Conservation (phyloP, 2,888 invertebrate species). For the Mesorhabditis belari region DNA sequence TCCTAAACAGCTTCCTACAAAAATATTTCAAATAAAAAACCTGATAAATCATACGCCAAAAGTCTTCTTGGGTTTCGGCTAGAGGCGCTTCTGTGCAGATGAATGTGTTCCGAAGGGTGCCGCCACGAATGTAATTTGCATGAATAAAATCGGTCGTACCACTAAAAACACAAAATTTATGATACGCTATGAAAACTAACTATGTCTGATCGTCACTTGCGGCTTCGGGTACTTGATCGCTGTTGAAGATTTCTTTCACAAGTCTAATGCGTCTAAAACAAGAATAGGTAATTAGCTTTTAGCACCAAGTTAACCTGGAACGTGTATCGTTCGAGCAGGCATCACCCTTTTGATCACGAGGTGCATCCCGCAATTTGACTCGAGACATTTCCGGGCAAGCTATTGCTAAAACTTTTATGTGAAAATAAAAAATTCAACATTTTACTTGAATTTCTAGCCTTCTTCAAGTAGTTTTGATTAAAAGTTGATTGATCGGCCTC, state of each 20-base stretch:
- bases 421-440: background rate
- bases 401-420: constrained; percentile 10
- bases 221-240: background rate
- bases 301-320: background rate
- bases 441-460: constrained; percentile 27
- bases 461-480: constrained; percentile 39
- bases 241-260: background rate
- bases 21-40: background rate
- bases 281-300: too few relatives aligned
- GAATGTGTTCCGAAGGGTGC: constrained; percentile 46
- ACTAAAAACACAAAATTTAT: constrained; percentile 14
- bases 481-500: constrained; percentile 40
- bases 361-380: constrained; percentile 14
- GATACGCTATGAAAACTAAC: background rate
- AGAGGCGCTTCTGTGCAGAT: constrained; percentile 48
- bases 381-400: constrained; percentile 24
- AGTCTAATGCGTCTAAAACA: background rate
- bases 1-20: constrained; percentile 14
- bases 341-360: background rate
- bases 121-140: constrained; percentile 44
- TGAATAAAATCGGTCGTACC: constrained; percentile 48
- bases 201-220: background rate
- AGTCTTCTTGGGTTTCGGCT: constrained; percentile 36
- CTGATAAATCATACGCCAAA: constrained; percentile 42
- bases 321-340: background rate